These are phyloP conservation scores for Bufo gargarizans DNA, from an alignment of 2,113 vertebrate genomes.

Conservation along the genomic window DNA sequence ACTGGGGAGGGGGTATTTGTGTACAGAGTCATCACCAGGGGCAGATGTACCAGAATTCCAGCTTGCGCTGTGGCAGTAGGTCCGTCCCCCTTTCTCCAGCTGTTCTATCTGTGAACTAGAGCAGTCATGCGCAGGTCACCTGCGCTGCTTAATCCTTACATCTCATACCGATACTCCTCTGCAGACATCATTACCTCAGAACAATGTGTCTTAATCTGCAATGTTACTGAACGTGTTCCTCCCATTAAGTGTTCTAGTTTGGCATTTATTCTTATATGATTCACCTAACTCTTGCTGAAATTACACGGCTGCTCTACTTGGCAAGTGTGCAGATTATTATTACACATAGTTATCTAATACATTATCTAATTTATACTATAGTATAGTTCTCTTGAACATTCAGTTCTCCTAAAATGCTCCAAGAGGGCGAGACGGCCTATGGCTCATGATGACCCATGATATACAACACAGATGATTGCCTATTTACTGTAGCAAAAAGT, in stretches of 20 bases:
- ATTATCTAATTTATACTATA: conserved; percentile 18
- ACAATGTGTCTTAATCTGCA: neutral
- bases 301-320: conserved; percentile 50
- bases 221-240: conserved; percentile 28
- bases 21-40: too few relatives aligned
- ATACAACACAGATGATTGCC: neutral
- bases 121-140: neutral
- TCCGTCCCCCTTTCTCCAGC: neutral
- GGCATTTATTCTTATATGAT: conserved; percentile 32
- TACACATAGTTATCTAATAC: conserved; percentile 37
- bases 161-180: conserved; percentile 25
- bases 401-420: neutral
- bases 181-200: conserved; percentile 9
- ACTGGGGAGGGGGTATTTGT: neutral
- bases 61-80: too few relatives aligned
- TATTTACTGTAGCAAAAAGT: neutral
- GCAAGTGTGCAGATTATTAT: conserved; percentile 15
- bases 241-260: conserved; percentile 17
- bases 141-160: neutral
- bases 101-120: neutral
- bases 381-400: neutral
- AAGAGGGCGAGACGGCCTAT: too few relatives aligned
- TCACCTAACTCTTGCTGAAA: conserved; percentile 25
- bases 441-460: neutral
- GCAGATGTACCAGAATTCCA: too few relatives aligned